These are phyloP conservation scores for Dastarcus helophoroides DNA, from an alignment of 2,888 invertebrate species.

Conservation along the genomic window DNA sequence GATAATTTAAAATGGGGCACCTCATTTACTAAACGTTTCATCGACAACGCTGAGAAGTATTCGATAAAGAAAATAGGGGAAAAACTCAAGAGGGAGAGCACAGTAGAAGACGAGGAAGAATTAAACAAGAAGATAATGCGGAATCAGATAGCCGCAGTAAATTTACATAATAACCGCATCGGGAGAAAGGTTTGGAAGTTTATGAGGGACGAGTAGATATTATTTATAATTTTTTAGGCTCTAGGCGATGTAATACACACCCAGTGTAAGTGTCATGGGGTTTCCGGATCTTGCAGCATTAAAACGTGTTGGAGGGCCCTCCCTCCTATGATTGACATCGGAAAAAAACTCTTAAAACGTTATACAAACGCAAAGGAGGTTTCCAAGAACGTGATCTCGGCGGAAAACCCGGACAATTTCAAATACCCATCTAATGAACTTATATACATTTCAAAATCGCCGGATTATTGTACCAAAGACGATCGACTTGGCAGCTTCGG, in stretches of 20 bases:
- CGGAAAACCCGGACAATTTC: slow-evolving; percentile 11
- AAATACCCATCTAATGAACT: slow-evolving; percentile 46
- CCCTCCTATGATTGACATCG: slow-evolving; percentile 46
- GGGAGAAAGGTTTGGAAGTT: slow-evolving; percentile 71
- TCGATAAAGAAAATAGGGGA: slow-evolving; percentile 38
- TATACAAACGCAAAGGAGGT: slow-evolving; percentile 47
- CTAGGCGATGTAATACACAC: slow-evolving; percentile 44
- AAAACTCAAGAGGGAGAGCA: slow-evolving; percentile 32
- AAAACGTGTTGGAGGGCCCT: slow-evolving; percentile 72
- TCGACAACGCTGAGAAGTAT: slow-evolving; percentile 51
- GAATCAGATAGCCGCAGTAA: slow-evolving; percentile 54
- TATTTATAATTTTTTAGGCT: too few relatives aligned
- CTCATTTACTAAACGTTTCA: slow-evolving; percentile 59
- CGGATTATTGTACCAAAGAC: slow-evolving; percentile 72
- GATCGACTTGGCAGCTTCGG: slow-evolving; percentile 62
- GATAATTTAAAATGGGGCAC: slow-evolving; percentile 68
- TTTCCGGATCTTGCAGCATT: slow-evolving; percentile 72
- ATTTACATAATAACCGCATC: slow-evolving; percentile 66
- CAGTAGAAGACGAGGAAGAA: slow-evolving; percentile 33
- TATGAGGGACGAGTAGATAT: slow-evolving; percentile 13
- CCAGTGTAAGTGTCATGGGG: slow-evolving; percentile 76
- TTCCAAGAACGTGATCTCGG: slow-evolving; percentile 14
- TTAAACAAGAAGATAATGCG: slow-evolving; percentile 39
- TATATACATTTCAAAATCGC: slow-evolving; percentile 66
- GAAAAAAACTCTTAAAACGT: slow-evolving; percentile 44